phyloP scores from a whole-genome alignment of 2,113 vertebrate species.

The Phalacrocorax pelagicus region DNA sequence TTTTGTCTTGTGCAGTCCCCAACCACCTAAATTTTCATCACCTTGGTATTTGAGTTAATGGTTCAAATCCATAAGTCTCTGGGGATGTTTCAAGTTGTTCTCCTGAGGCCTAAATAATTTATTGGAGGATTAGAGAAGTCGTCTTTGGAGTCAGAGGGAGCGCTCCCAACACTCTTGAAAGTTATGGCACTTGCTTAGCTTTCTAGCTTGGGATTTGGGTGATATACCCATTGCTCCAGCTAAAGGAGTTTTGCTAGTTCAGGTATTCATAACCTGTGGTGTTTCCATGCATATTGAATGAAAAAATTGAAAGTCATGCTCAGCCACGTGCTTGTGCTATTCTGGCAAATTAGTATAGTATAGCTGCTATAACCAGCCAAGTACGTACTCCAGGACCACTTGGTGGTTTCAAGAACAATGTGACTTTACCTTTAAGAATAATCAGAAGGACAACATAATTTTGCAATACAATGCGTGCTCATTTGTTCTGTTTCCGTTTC shows the following conservation, averaged over 20 bases:
- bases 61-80: background rate
- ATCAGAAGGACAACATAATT: background rate
- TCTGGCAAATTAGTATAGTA: background rate
- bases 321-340: background rate
- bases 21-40: background rate
- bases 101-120: background rate
- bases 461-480: background rate
- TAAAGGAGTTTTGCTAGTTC: background rate
- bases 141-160: background rate
- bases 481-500: conserved; percentile 11
- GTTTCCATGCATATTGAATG: background rate
- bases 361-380: background rate
- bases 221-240: background rate
- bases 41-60: background rate
- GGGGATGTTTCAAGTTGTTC: background rate
- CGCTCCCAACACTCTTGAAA: background rate
- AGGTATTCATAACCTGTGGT: background rate
- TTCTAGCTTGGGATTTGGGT: background rate
- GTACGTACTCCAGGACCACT: background rate
- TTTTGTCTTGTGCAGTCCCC: background rate
- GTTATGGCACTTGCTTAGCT: background rate
- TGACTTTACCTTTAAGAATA: background rate
- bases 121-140: background rate
- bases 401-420: background rate
- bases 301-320: background rate